Conservation (phyloP, 2,888 invertebrate species). For the Frankliniella intonsa region DNA sequence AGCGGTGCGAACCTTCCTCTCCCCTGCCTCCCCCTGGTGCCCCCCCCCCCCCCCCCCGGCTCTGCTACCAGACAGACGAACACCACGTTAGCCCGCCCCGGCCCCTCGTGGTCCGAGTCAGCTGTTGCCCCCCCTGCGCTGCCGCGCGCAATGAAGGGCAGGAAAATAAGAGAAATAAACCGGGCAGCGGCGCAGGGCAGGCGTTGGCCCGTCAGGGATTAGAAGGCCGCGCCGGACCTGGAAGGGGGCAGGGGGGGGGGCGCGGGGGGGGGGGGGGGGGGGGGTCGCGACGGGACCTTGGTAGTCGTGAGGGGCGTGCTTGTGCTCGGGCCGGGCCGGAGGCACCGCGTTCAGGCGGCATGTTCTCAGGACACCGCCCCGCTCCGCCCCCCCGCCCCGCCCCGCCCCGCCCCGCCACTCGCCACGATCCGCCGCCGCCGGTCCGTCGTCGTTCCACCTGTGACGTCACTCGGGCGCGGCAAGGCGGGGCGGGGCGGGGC, state of each 20-base stretch:
- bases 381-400: neutral
- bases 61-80: too few relatives aligned
- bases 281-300: neutral
- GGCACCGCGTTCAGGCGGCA: neutral
- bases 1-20: too few relatives aligned
- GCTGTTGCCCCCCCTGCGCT: neutral
- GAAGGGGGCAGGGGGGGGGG: neutral
- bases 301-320: neutral
- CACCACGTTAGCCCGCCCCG: too few relatives aligned
- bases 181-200: neutral
- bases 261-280: neutral
- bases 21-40: too few relatives aligned
- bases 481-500: neutral
- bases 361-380: neutral
- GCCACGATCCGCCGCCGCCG: neutral
- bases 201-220: neutral
- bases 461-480: slow-evolving; percentile 6
- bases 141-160: neutral
- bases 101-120: neutral
- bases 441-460: neutral
- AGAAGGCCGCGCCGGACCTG: neutral
- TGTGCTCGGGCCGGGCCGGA: neutral
- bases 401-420: neutral
- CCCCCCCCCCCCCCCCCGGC: too few relatives aligned
- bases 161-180: neutral